Percentiles rank a stretch among this genome's conserved stretches.
These are phyloP conservation scores for Equus przewalskii DNA, from an alignment of 2,113 vertebrate genomes.

Conservation along the genomic window DNA sequence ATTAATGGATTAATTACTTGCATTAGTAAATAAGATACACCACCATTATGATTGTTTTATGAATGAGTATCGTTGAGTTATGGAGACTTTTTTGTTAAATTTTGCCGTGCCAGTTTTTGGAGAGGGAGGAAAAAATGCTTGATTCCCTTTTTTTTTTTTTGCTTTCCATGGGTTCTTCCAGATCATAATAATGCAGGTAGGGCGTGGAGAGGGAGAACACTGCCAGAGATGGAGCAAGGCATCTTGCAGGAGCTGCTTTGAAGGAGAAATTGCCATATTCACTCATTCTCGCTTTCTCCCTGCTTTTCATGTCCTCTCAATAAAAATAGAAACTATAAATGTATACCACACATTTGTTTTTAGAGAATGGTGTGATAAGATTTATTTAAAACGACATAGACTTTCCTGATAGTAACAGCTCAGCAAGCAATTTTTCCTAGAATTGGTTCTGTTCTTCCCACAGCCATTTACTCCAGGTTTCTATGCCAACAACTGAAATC, in stretches of 20 bases:
- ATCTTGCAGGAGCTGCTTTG: constrained; percentile 35
- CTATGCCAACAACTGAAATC: constrained; percentile 48
- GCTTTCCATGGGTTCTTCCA: neutral
- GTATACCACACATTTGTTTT: constrained; percentile 47
- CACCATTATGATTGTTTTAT: constrained; percentile 51
- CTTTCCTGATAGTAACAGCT: constrained; percentile 70
- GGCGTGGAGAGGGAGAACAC: neutral
- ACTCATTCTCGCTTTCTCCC: neutral
- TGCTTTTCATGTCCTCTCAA: constrained; percentile 52
- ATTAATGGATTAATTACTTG: constrained; percentile 21
- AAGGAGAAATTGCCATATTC: constrained; percentile 23
- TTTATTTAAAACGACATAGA: constrained; percentile 64
- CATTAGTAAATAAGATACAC: constrained; percentile 21
- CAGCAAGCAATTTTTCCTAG: constrained; percentile 60
- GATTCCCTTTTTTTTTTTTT: neutral
- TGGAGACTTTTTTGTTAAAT: constrained; percentile 33
- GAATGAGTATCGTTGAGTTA: neutral
- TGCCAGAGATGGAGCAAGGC: constrained; percentile 8
- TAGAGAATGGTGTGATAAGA: neutral
- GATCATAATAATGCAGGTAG: neutral
- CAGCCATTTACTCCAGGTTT: constrained; percentile 66
- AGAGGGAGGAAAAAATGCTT: neutral
- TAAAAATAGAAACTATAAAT: constrained; percentile 58
- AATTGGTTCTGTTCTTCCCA: constrained; percentile 70
- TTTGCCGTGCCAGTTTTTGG: neutral